Base-by-base conservation (phyloP, 2,888 invertebrate species). In the Cremastinae sp. region DNA sequence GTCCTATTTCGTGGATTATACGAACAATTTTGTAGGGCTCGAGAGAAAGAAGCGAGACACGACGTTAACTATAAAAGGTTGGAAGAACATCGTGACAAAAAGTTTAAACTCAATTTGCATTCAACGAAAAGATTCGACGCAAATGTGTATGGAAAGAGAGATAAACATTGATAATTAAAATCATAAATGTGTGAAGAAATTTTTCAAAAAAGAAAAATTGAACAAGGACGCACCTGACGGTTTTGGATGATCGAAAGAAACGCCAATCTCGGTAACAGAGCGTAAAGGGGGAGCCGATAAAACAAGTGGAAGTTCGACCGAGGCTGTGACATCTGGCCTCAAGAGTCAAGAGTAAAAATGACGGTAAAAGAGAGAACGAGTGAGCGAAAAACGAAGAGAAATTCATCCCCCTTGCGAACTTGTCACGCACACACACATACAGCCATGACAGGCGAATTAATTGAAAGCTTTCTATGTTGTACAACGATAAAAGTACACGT, bases 231-330 rank as follows among this genome's bases (percentile, higher is more conserved):
- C 68, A 75, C 61, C 56, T 56, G 78, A 75, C 66, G 77, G 73
- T 77, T n/a, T n/a, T 41, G 75, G 76, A 69, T 75, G 78, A 76
- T 77, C 81, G 80, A 84, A 84, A 85, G 83, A 84, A 86, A 84
- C 82, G 83, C 79, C 83, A 83, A 86, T 86, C 83, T 56, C 35
- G 85, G 81, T 82, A 85, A 77, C 83, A 82, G 83, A 82, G 84
- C 84, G 84, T 87, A 84, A 87, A 86, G 83, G 58, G 58, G 43
- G 37, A 83, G 75, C 83, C 82, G 87, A 88, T 87, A 87, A 87
- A 87, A 86, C 83, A 81, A 79, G 71, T 78, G 69, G 72, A 62
- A 74, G 81, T 80, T 85, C 83, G 82, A 80, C 78, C 76, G 75
- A 68, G 71, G 71, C 78, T 74, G 81, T 81, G 84, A 84, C 84